A percentile compares a stretch with the other conserved stretches of the same genome.
Conservation (phyloP, 1,140 invertebrate genomes). For the Apocrypta bakeri region DNA sequence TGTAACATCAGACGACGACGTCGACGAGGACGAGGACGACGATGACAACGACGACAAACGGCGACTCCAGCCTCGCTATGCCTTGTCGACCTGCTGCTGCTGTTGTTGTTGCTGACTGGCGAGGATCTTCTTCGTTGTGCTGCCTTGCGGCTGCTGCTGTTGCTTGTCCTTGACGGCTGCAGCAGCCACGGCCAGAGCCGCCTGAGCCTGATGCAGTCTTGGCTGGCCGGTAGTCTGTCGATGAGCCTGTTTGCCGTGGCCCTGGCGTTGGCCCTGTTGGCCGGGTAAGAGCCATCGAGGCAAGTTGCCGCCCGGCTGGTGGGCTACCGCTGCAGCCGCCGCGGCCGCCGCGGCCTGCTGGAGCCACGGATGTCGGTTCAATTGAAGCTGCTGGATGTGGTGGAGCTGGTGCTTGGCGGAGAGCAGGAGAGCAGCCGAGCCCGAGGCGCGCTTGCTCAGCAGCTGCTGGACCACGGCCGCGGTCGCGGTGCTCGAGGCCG, state of each 20-base stretch:
- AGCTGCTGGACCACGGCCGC: slow-evolving; percentile 31
- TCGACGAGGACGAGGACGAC: neutral
- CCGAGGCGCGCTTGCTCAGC: slow-evolving; percentile 5
- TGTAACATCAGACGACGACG: neutral
- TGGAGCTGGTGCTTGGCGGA: slow-evolving; percentile 55
- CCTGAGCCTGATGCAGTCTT: neutral
- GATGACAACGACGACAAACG: neutral
- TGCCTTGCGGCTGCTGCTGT: neutral
- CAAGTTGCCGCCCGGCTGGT: neutral
- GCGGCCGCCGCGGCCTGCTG: slow-evolving; percentile 52
- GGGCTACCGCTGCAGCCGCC: slow-evolving; percentile 35
- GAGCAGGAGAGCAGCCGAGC: slow-evolving; percentile 54
- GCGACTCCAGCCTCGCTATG: slow-evolving; percentile 9
- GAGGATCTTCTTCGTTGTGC: slow-evolving; percentile 24
- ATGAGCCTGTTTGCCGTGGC: neutral
- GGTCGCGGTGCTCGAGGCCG: slow-evolving; percentile 19
- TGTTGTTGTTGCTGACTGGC: neutral
- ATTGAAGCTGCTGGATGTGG: slow-evolving; percentile 50
- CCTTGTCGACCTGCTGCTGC: slow-evolving; percentile 24
- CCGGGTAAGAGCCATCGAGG: slow-evolving; percentile 27
- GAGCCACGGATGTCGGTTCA: slow-evolving; percentile 55
- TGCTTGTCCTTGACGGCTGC: neutral
- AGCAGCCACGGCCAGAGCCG: neutral
- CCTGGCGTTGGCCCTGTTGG: neutral
- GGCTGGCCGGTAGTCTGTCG: neutral